Base-by-base conservation (phyloP, 2,797 vertebrate genomes). In the Craterocephalus amniculus region DNA sequence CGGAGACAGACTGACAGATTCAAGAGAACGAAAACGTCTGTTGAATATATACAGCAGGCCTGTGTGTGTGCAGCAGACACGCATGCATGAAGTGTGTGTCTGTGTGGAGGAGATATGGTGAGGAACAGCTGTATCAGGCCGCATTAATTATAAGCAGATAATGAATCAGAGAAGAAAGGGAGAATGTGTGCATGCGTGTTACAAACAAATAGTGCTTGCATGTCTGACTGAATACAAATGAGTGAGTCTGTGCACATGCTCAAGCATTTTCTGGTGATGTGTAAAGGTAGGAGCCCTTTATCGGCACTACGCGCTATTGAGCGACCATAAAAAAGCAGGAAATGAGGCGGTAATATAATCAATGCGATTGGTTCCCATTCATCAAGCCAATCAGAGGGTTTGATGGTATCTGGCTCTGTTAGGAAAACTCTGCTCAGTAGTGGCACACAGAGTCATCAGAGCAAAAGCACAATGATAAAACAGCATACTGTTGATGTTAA, bases 101-200 rank as follows among this genome's bases (percentile, higher is more conserved):
- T 43, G 51, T 27, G n/a, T 48, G 59, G 70, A 74, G 64, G 61
- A 87, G 79, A 92, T 90, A 72, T 91, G 71, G 57, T 67, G 84
- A 80, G 81, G 81, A 89, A 93, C 89, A 87, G 76, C 86, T 82
- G 77, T 81, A 92, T 79, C 63, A 89, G 70, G 64, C 74, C 80
- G 34, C 74, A 87, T 81, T 92, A 95, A 95, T 96, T 90, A 88
- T 92, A 92, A 84, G 89, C 87, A 78, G 92, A 94, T 95, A 94
- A 95, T 94, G 79, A 91, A 90, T 93, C 94, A 87, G 83, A 89
- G 52, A 89, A 72, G 64, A 91, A 78, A 49, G 63, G 34, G 70
- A 56, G 62, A 61, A 65, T 0, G n/a, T 52, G 58, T 24, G 29
- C 58, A 38, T 7, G 24, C 6, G 45, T 71, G 57, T 82, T 65